These are phyloP conservation scores for Pelobates fuscus DNA, from an alignment of 2,113 vertebrate genomes.

Conservation along the genomic window DNA sequence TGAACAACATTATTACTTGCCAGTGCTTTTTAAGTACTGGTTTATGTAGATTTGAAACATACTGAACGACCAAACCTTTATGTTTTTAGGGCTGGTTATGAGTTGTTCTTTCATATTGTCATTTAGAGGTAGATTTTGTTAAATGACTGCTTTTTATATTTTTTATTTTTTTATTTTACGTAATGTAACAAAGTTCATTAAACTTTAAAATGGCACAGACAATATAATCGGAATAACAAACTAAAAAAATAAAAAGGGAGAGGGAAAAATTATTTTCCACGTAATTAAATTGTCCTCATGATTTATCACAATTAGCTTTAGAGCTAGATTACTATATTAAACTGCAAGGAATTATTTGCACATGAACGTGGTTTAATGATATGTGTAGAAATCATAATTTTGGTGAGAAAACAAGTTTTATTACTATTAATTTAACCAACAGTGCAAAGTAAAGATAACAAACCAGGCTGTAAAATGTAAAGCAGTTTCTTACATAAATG, in stretches of 20 bases:
- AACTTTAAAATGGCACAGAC: slow-evolving; percentile 27
- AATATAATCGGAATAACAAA: slow-evolving; percentile 4
- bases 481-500: background rate
- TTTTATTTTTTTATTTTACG: background rate
- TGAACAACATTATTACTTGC: no score
- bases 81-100: no score
- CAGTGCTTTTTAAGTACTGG: no score
- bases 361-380: slow-evolving; percentile 26
- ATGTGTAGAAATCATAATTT: slow-evolving; percentile 14
- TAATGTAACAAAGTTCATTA: slow-evolving; percentile 6
- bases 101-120: no score
- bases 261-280: background rate
- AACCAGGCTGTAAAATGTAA: slow-evolving; percentile 15
- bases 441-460: slow-evolving; percentile 16
- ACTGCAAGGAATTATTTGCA: slow-evolving; percentile 14
- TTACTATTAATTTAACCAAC: slow-evolving; percentile 33
- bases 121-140: no score
- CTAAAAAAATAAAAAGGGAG: background rate
- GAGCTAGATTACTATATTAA: slow-evolving; percentile 11
- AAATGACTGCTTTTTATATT: background rate
- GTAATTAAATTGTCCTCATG: slow-evolving; percentile 24
- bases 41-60: no score
- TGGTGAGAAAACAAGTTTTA: slow-evolving; percentile 26
- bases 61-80: no score
- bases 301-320: slow-evolving; percentile 32